A percentile compares a stretch with the other conserved stretches of the same genome.
These are phyloP conservation scores for Scaptomyza cyrtandrae DNA, from an alignment of 2,888 invertebrate species.

Conservation along the genomic window DNA sequence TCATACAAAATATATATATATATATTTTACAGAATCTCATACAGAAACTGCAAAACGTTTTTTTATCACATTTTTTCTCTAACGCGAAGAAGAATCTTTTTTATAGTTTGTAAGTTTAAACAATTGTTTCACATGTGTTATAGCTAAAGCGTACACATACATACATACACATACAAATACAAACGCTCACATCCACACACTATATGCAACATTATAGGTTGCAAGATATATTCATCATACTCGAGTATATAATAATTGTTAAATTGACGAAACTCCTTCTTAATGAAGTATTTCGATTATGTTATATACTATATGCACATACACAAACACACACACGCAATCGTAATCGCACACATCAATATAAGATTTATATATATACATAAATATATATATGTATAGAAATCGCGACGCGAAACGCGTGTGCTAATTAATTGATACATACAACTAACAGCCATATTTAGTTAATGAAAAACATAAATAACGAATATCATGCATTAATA, in stretches of 20 bases:
- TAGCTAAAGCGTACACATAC: constrained; percentile 27
- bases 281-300: constrained; percentile 72
- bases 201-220: constrained; percentile 40
- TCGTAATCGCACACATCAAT: constrained; percentile 33
- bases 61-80: constrained; percentile 35
- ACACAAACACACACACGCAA: no score
- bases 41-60: constrained; percentile 44
- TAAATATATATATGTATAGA: constrained; percentile 13
- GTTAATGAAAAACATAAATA: constrained; percentile 64
- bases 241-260: constrained; percentile 56
- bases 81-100: constrained; percentile 61
- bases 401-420: constrained; percentile 22
- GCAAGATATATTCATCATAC: constrained; percentile 27
- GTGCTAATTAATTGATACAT: constrained; percentile 10
- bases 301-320: constrained; percentile 35
- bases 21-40: constrained; percentile 62
- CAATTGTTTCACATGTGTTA: constrained; percentile 55
- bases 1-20: constrained; percentile 17
- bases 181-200: constrained; percentile 33
- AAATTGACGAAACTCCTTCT: constrained; percentile 69
- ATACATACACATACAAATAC: constrained; percentile 14
- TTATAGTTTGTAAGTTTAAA: constrained; percentile 43
- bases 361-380: constrained; percentile 14
- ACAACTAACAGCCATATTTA: constrained; percentile 75
- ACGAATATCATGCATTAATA: constrained; percentile 69